A percentile compares a stretch with the other conserved stretches of the same genome.
phyloP scores from a whole-genome alignment of 2,797 vertebrate species.

The Danio kyathit region DNA sequence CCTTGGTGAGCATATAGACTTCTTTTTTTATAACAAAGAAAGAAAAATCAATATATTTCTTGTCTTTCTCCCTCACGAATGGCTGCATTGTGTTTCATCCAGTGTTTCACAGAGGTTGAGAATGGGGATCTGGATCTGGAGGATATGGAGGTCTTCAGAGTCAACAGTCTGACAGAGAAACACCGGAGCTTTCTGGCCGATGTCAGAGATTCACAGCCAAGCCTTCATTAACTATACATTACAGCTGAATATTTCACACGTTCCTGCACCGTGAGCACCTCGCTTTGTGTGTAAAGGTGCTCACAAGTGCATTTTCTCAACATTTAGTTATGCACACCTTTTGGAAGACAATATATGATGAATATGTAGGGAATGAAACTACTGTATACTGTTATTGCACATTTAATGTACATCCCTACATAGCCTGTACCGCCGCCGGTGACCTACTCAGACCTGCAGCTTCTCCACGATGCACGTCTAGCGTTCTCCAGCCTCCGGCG shows the following conservation, averaged over 20 bases:
- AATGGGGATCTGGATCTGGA: conserved; percentile 61
- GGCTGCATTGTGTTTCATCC: background rate
- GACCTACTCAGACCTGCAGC: too few species aligned
- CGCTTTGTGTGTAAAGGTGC: conserved; percentile 1
- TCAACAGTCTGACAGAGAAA: conserved; percentile 57
- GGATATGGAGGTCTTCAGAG: conserved; percentile 59
- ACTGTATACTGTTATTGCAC: background rate
- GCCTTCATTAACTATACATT: conserved; percentile 57
- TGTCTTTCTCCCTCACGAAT: too few species aligned
- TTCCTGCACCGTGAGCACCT: background rate
- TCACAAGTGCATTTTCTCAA: background rate
- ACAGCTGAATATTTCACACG: conserved; percentile 29
- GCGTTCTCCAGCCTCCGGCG: too few species aligned
- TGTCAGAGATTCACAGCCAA: conserved; percentile 61
- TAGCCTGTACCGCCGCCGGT: too few species aligned
- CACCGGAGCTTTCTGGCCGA: conserved; percentile 61
- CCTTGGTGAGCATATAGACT: too few species aligned
- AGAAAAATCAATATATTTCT: too few species aligned
- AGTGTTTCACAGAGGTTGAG: conserved; percentile 61
- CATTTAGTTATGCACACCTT: background rate
- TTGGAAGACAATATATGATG: background rate
- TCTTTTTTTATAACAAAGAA: too few species aligned
- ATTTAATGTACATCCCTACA: too few species aligned
- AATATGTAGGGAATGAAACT: background rate
- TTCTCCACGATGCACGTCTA: too few species aligned